Conservation (phyloP, 2,888 invertebrate species). For the Apamea anceps region DNA sequence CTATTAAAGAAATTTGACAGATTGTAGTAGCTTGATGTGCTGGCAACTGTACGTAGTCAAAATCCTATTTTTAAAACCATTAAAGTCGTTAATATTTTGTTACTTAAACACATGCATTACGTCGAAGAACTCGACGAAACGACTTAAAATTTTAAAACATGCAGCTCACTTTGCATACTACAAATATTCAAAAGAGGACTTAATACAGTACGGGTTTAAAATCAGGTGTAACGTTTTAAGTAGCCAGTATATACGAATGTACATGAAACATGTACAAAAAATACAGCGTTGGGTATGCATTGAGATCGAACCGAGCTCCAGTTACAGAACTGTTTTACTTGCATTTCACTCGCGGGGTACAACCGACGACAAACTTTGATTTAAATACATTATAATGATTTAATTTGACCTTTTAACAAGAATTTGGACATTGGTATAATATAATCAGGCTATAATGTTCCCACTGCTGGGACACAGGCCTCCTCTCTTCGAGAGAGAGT, state of each 20-base stretch:
- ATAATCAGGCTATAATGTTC: not conserved
- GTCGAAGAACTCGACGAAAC: not conserved
- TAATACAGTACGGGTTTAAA: conserved; percentile 38
- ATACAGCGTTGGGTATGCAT: conserved; percentile 62
- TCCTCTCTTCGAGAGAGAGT: not conserved
- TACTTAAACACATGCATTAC: not conserved
- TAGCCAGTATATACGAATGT: conserved; percentile 29
- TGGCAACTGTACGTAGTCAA: not conserved
- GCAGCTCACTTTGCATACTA: conserved; percentile 31
- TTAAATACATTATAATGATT: conserved; percentile 31
- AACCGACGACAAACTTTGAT: conserved; percentile 45
- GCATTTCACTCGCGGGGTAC: conserved; percentile 66
- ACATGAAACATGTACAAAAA: conserved; percentile 58
- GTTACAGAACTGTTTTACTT: conserved; percentile 73
- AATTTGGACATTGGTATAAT: not conserved
- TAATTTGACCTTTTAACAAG: not conserved
- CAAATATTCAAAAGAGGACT: conserved; percentile 47
- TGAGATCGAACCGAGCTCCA: conserved; percentile 64
- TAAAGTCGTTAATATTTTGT: not conserved
- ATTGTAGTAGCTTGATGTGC: no score
- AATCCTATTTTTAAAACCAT: not conserved
- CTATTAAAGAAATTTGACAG: no score
- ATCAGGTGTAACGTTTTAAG: conserved; percentile 55
- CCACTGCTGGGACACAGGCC: not conserved
- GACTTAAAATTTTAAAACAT: conserved; percentile 43